Conservation (phyloP, 2,797 vertebrate species). For the Anas georgica region DNA sequence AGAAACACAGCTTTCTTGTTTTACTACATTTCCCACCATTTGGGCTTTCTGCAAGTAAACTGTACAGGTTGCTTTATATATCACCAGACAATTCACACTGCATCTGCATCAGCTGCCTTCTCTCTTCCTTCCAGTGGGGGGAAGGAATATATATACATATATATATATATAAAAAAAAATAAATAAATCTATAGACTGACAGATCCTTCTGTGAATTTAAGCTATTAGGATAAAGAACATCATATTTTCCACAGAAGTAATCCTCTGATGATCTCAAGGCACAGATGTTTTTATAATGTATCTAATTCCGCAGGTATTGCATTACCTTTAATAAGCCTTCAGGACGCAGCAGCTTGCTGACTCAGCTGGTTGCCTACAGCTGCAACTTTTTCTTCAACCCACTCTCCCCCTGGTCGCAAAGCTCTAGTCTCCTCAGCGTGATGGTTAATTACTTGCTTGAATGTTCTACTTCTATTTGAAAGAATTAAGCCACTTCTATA, state of each 20-base stretch:
- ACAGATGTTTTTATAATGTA: slow-evolving; percentile 28
- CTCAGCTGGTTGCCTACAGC: slow-evolving; percentile 29
- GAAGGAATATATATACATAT: not conserved
- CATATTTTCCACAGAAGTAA: slow-evolving; percentile 28
- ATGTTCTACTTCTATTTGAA: not conserved
- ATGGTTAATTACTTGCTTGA: not conserved
- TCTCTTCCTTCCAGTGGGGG: not conserved
- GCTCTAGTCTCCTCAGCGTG: not conserved
- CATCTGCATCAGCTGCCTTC: not conserved
- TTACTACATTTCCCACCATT: not conserved
- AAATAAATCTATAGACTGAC: not conserved
- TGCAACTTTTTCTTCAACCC: not conserved
- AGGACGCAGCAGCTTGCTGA: slow-evolving; percentile 38
- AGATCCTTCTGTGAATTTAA: not conserved
- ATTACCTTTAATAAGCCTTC: not conserved
- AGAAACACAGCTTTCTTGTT: not conserved
- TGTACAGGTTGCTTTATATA: not conserved
- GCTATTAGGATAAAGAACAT: not conserved
- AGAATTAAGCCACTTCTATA: not conserved
- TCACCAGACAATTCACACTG: not conserved
- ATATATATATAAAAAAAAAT: not conserved
- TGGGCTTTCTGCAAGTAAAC: not conserved
- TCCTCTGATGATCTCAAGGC: not conserved
- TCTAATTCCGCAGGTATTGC: slow-evolving; percentile 27
- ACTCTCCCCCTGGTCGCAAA: not conserved